These are phyloP conservation scores for Ophioderma brevispina DNA, from an alignment of 35 echinoderm and acorn worm species.

Conservation along the genomic window DNA sequence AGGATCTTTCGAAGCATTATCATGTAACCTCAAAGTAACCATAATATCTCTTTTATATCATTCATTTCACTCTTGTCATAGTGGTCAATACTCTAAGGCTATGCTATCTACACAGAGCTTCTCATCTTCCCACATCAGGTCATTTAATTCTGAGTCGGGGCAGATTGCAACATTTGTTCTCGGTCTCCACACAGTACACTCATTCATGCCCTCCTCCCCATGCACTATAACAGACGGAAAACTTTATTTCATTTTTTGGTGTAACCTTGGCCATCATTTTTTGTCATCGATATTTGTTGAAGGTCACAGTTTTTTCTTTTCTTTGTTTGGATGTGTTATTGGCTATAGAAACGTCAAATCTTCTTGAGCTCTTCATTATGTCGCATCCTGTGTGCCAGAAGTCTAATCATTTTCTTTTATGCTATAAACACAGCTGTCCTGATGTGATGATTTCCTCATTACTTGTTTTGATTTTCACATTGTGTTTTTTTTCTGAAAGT, in stretches of 20 bases:
- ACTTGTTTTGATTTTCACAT: neutral
- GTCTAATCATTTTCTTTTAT: neutral
- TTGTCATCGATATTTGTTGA: neutral
- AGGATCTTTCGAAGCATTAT: neutral
- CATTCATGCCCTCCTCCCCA: neutral
- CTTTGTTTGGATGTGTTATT: neutral
- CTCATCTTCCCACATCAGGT: neutral
- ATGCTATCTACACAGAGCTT: neutral
- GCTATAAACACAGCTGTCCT: neutral
- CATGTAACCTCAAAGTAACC: neutral
- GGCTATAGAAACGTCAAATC: neutral
- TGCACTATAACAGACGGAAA: neutral
- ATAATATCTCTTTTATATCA: neutral
- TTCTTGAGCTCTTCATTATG: neutral
- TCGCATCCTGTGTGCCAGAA: neutral
- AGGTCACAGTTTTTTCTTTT: neutral
- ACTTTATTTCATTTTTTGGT: neutral
- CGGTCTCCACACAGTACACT: neutral
- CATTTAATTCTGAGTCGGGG: neutral
- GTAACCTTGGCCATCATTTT: neutral
- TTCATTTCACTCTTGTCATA: neutral
- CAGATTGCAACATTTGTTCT: neutral
- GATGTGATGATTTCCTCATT: neutral
- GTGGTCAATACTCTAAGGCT: neutral
- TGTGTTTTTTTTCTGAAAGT: neutral